phyloP scores from a whole-genome alignment of 37 sponge, comb jelly and placozoan species.

The Amphimedon queenslandica region DNA sequence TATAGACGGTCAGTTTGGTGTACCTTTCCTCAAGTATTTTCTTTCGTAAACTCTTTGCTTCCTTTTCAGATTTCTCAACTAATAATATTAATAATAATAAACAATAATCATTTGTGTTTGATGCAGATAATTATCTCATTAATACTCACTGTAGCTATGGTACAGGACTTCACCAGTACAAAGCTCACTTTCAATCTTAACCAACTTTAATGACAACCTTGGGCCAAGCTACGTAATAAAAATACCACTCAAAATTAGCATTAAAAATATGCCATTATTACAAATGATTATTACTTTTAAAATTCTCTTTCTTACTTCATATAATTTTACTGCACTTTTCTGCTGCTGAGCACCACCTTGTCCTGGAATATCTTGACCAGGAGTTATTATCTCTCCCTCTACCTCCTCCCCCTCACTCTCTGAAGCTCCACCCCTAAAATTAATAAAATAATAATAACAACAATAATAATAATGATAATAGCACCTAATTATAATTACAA shows the following conservation, averaged over 20 bases:
- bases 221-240: conserved; percentile 73
- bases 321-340: conserved; percentile 69
- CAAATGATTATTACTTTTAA: neutral
- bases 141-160: conserved; percentile 66
- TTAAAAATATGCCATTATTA: neutral
- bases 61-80: conserved; percentile 69
- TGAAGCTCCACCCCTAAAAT: neutral
- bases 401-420: conserved; percentile 79
- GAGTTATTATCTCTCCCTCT: conserved; percentile 52
- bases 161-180: conserved; percentile 81
- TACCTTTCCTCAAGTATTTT: conserved; percentile 18
- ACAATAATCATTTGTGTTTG: neutral
- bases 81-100: neutral
- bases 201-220: conserved; percentile 65
- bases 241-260: neutral
- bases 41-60: conserved; percentile 29
- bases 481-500: neutral
- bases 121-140: neutral
- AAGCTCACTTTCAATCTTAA: conserved; percentile 76
- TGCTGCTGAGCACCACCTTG: conserved; percentile 52
- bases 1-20: no score
- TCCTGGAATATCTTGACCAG: conserved; percentile 76
- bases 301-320: conserved; percentile 48
- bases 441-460: neutral
- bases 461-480: neutral